A percentile compares a stretch with the other conserved stretches of the same genome.
These are phyloP conservation scores for Drosophila planitibia DNA, from an alignment of 2,888 invertebrate species.

Conservation along the genomic window DNA sequence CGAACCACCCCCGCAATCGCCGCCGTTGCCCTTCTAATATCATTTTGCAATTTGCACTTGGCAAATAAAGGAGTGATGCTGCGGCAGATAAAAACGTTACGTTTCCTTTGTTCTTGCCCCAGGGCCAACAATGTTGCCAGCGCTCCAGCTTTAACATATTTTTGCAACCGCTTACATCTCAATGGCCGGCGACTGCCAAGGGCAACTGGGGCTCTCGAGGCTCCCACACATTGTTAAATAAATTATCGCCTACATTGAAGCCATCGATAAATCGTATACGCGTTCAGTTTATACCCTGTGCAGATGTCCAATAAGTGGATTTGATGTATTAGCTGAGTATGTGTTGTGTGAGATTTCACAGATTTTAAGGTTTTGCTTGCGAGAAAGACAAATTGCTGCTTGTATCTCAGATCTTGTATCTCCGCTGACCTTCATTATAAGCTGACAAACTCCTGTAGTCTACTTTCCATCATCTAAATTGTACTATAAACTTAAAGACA, in stretches of 20 bases:
- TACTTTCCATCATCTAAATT: no score
- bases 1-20: slow-evolving; percentile 52
- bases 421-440: no score
- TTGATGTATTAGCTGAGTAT: not conserved
- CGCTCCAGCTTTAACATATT: slow-evolving; percentile 24
- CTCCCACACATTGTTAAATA: slow-evolving; percentile 76
- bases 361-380: not conserved
- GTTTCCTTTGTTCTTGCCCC: slow-evolving; percentile 68
- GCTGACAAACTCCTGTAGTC: no score
- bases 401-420: no score
- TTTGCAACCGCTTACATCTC: slow-evolving; percentile 66
- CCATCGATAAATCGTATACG: slow-evolving; percentile 59
- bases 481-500: no score
- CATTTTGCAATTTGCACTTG: slow-evolving; percentile 83
- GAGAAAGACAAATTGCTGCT: not conserved
- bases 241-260: slow-evolving; percentile 72
- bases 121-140: slow-evolving; percentile 46
- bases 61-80: slow-evolving; percentile 81
- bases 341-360: not conserved
- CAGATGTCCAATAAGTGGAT: not conserved
- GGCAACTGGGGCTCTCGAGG: slow-evolving; percentile 27
- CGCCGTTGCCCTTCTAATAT: slow-evolving; percentile 60
- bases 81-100: slow-evolving; percentile 71
- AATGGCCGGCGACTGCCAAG: slow-evolving; percentile 55
- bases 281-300: slow-evolving; percentile 41